Percentiles rank a stretch among this genome's conserved stretches.
Conservation (phyloP, 2,797 vertebrate genomes). For the Myotis pilosus region DNA sequence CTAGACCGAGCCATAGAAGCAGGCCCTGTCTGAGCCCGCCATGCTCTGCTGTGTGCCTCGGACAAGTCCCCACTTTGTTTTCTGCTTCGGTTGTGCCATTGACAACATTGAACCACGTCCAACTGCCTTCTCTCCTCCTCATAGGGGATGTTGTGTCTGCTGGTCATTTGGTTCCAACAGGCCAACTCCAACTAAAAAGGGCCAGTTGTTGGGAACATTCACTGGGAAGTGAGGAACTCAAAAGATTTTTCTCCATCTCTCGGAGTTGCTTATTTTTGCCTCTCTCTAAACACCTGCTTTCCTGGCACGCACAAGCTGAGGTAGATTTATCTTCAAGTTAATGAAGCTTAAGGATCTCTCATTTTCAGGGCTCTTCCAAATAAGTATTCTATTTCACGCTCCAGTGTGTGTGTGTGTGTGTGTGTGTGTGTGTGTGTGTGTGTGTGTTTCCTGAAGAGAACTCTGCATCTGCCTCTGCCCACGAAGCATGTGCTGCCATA, state of each 20-base stretch:
- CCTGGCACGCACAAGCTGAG: background rate
- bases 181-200: background rate
- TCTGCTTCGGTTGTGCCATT: background rate
- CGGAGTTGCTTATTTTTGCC: background rate
- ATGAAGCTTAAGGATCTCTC: background rate
- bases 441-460: background rate
- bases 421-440: background rate
- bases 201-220: background rate
- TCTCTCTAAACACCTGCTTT: background rate
- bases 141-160: background rate
- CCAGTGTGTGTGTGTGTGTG: background rate
- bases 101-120: background rate
- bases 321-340: background rate
- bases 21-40: background rate
- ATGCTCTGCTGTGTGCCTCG: rapidly evolving
- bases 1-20: background rate
- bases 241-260: background rate
- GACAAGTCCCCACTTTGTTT: background rate
- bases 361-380: background rate
- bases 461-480: background rate
- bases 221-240: background rate
- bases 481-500: rapidly evolving
- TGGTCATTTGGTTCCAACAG: background rate
- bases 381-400: too few relatives aligned
- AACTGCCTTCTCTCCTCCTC: background rate